Conservation (phyloP, 2,888 invertebrate species). For the Athalia rosae region DNA sequence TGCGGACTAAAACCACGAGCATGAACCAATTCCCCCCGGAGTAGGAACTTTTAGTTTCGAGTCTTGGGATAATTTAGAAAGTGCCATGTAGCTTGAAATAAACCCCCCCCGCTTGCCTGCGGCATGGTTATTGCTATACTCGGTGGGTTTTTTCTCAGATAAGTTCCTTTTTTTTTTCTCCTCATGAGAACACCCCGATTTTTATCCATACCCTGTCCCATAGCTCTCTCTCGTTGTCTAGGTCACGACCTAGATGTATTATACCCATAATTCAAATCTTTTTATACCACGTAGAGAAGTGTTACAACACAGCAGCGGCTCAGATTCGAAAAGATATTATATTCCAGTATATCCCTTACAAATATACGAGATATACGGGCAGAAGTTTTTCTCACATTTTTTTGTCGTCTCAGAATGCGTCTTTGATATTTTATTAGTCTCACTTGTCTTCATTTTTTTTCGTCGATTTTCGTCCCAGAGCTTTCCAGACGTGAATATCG, state of each 20-base stretch:
- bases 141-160: background rate
- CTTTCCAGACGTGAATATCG: no score
- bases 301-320: background rate
- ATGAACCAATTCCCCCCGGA: background rate
- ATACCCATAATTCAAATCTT: conserved; percentile 35
- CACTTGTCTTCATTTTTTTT: no score
- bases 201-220: background rate
- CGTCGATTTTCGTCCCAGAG: no score
- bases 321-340: background rate
- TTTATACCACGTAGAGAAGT: conserved; percentile 23
- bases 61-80: conserved; percentile 15
- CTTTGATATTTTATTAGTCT: no score
- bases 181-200: background rate
- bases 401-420: no score
- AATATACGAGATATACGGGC: no score
- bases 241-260: conserved; percentile 20
- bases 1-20: background rate
- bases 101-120: background rate
- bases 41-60: background rate
- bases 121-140: background rate
- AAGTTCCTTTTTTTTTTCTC: background rate
- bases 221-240: conserved; percentile 6
- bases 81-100: conserved; percentile 13
- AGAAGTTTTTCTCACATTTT: no score
- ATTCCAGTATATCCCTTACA: background rate